Evolutionary conservation across 2,888 invertebrate genomes (phyloP).

Genomic region (Sabellastarte sp.): DNA sequence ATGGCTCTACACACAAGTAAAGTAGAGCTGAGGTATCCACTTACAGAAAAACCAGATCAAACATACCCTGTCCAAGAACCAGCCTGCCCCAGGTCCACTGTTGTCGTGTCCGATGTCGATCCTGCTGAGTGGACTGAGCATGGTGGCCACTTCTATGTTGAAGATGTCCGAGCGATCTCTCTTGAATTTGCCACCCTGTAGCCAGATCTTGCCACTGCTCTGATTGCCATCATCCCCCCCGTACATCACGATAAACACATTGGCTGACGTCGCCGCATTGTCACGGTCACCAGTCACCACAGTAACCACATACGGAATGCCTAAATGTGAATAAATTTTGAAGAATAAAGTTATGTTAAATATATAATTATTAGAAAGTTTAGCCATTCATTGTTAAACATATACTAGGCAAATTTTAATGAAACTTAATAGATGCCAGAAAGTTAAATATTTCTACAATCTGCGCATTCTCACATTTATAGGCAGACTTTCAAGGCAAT

Average conservation of each 20-base stretch:
- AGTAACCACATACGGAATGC: slow-evolving; percentile 52
- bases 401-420: no score
- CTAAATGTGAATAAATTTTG: slow-evolving; percentile 28
- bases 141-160: slow-evolving; percentile 48
- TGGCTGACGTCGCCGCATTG: slow-evolving; percentile 54
- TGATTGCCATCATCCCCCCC: slow-evolving; percentile 29
- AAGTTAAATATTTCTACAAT: no score
- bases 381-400: no score
- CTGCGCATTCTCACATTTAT: no score
- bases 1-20: no score
- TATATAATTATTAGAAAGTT: no score
- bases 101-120: slow-evolving; percentile 59
- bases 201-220: slow-evolving; percentile 56
- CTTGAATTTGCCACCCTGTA: slow-evolving; percentile 53
- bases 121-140: slow-evolving; percentile 51
- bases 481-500: no score
- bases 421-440: no score
- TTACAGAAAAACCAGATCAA: neutral
- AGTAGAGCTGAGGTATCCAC: no score
- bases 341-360: no score
- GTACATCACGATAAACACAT: slow-evolving; percentile 50
- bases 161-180: slow-evolving; percentile 52
- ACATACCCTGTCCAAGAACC: slow-evolving; percentile 50
- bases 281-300: slow-evolving; percentile 53
- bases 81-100: slow-evolving; percentile 51